Base-by-base conservation (phyloP, 2,797 vertebrate genomes). In the Hippopotamyrus pictus region DNA sequence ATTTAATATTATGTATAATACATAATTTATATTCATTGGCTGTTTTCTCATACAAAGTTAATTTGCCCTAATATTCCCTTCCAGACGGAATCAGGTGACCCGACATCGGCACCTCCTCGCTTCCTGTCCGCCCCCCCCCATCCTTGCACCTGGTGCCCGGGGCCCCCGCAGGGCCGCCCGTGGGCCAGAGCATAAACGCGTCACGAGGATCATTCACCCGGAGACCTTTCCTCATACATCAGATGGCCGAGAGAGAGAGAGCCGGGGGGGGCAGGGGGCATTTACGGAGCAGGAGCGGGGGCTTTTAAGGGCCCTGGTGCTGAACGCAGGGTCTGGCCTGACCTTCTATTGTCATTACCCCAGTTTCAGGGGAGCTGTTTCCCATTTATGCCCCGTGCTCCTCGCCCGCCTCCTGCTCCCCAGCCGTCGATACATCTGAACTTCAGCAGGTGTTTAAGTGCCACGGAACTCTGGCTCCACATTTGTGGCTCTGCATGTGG, bases 211-310 rank as follows among this genome's bases (percentile, higher is more conserved):
- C 65, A 37, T 69, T 82, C 53, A 87, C 25, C 62, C 11, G 6
- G 62, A 86, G 57, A 51, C 65, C 62, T 87, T 79, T 53, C 59
- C 41, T 79, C 87, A 89, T 89, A 65, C 50, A 29, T 37, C 69
- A 90, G 84, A 87, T 76, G 83, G 62, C 65, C 29, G 7, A 79
- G 62, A 3, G 84, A 44, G 54, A 59, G 83, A n/a, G n/a, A n/a
- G n/a, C n/a, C 53, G 22, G 17, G n/a, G 25, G 7, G 62, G 17
- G 14, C 48, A 19, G 48, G 19, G 14, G 37, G 51, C 51, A 33
- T 76, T 73, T 76, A 87, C 51, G 44, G 53, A 89, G 85, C 65
- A 48, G 73, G 17, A 33, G 22, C 0, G 2, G 44, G 76, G 6
- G n/a, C 22, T 53, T 69, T 37, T 48, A 84, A 89, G 82, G 54